Conservation (phyloP, 2,113 vertebrate genomes). For the Poeciliopsis turrubarensis region DNA sequence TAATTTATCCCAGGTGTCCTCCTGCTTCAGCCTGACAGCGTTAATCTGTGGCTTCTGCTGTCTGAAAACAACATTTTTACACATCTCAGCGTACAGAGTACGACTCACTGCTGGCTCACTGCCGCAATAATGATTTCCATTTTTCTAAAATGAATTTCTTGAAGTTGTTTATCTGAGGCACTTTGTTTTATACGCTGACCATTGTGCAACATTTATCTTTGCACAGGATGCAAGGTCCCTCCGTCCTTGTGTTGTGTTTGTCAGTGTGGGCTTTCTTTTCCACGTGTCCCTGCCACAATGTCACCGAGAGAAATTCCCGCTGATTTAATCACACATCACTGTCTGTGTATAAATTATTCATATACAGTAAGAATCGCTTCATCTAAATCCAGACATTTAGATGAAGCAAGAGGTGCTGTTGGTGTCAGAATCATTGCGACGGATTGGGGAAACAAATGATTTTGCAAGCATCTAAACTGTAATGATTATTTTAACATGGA, state of each 20-base stretch:
- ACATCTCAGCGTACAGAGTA: neutral
- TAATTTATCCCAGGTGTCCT: neutral
- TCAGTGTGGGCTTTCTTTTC: constrained; percentile 10
- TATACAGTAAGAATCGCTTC: neutral
- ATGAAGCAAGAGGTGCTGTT: neutral
- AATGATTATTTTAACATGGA: neutral
- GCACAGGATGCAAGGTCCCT: constrained; percentile 34
- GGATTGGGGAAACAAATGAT: neutral
- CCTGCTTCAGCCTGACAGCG: neutral
- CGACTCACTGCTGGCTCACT: neutral
- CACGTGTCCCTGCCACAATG: constrained; percentile 32
- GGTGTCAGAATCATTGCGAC: neutral
- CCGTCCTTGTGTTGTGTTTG: constrained; percentile 46
- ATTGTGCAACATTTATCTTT: constrained; percentile 1
- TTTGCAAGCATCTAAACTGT: neutral
- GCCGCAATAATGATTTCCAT: neutral
- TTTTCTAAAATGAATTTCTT: constrained; percentile 10
- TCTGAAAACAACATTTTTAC: neutral
- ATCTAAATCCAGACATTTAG: neutral
- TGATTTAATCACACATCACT: constrained; percentile 14
- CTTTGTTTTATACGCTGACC: constrained; percentile 10
- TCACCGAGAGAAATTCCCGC: constrained; percentile 10
- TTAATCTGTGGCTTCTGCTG: neutral
- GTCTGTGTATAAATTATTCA: constrained; percentile 1
- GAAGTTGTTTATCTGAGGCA: constrained; percentile 11